Conservation (phyloP, 2,888 invertebrate species). For the Chydorus sphaericus region DNA sequence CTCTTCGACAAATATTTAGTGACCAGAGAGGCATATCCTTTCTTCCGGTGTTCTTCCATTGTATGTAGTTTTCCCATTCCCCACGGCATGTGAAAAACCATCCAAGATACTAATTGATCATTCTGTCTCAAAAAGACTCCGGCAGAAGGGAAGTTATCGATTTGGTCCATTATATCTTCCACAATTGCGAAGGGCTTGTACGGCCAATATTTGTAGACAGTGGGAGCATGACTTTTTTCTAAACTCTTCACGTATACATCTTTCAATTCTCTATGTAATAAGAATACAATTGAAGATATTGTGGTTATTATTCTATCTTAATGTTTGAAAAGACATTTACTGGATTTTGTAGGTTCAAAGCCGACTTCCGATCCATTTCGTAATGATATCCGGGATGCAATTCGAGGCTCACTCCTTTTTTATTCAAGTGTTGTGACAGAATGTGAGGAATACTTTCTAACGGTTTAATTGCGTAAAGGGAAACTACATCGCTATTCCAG, state of each 20-base stretch:
- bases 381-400: too few species aligned
- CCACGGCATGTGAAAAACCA: neutral
- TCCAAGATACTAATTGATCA: neutral
- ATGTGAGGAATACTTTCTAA: too few species aligned
- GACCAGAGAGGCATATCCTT: neutral
- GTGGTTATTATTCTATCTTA: too few species aligned
- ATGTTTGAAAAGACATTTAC: too few species aligned
- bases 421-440: too few species aligned
- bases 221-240: neutral
- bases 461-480: too few species aligned
- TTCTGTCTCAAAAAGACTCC: neutral
- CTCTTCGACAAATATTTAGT: neutral
- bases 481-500: too few species aligned
- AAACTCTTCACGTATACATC: neutral
- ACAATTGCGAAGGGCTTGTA: neutral
- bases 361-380: too few species aligned
- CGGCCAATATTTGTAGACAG: neutral
- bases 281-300: too few species aligned
- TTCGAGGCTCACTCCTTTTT: too few species aligned
- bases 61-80: neutral
- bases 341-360: too few species aligned
- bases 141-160: neutral
- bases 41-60: neutral
- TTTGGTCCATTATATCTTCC: neutral
- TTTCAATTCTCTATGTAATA: too few species aligned